Base-by-base conservation (phyloP, 2,113 vertebrate species). In the Ophthalmolycus amberensis region DNA sequence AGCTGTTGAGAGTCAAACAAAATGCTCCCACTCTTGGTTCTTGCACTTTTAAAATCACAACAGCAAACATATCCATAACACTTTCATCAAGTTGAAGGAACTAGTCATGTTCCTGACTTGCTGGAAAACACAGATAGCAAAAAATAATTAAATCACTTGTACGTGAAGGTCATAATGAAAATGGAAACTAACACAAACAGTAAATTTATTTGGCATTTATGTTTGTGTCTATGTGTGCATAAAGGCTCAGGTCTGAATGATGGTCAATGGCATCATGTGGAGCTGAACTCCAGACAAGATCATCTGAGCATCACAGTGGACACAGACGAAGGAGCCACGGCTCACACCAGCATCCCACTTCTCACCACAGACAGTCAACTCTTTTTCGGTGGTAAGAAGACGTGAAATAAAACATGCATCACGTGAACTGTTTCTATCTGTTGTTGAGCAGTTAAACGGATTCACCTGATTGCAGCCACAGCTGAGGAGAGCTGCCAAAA, bases 261-360 rank as follows among this genome's bases (percentile, higher is more conserved):
- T 0, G 98, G 98, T 1, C 97, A 97, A 87, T 99, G 98, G 98
- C 98, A 99, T 93, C 96, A 94, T 2, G 76, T 99, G 83, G 94
- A 94, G 44, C 86, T 99, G 50, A 94, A 81, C 63, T 94, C 93
- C 63, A 94, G 90, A 87, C 95, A 84, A 72, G 97, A 93, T 78
- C 95, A 92, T 70, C 78, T 97, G 80, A 96, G 84, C 79, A 27
- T 99, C 91, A 88, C 77, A 0, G 95, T 99, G 78, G 97, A 99
- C 69, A 94, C 91, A 88, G 95, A 96, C 0, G 56, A 93, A 79
- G 90, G 92, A 5, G 93, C 92, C 0, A 94, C 94, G 0, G 83
- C 92, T 80, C 86, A 95, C 73, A 85, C 86, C n/a, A 90, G 89
- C 73, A 71, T 93, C 42, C 88, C 92, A 1, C 92, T 96, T 46